Percentiles rank a stretch among this genome's conserved stretches.
These are phyloP conservation scores for Piezodorus guildinii DNA, from an alignment of 1,140 invertebrate species.

Conservation along the genomic window DNA sequence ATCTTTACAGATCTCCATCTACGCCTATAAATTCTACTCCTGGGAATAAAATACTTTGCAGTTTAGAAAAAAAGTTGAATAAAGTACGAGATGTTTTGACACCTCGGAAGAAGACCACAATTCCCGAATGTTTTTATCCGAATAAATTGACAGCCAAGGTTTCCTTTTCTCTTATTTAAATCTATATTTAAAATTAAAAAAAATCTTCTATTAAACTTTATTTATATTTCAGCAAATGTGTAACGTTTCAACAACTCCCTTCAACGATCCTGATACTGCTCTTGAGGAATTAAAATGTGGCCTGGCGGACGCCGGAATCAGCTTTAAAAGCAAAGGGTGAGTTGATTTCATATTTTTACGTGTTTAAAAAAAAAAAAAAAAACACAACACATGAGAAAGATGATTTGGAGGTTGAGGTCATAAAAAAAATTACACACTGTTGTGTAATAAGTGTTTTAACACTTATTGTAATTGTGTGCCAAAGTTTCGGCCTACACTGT, in stretches of 20 bases:
- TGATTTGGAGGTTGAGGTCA: too few species aligned
- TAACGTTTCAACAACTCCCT: slow-evolving; percentile 60
- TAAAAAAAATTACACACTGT: too few species aligned
- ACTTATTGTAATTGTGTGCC: too few species aligned
- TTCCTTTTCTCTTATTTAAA: slow-evolving; percentile 22
- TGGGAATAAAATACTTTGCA: slow-evolving; percentile 44
- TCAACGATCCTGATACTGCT: slow-evolving; percentile 51
- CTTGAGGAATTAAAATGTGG: slow-evolving; percentile 47
- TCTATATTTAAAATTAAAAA: not conserved
- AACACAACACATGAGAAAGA: too few species aligned
- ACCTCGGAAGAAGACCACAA: slow-evolving; percentile 34
- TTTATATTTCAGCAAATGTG: slow-evolving; percentile 47
- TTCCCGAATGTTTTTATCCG: slow-evolving; percentile 9
- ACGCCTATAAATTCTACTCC: slow-evolving; percentile 20
- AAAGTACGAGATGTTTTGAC: slow-evolving; percentile 56
- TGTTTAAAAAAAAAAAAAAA: too few species aligned
- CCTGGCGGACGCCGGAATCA: slow-evolving; percentile 52
- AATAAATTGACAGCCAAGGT: slow-evolving; percentile 40
- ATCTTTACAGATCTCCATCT: slow-evolving; percentile 9
- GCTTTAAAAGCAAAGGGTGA: slow-evolving; percentile 60
- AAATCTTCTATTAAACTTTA: not conserved
- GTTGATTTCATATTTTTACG: too few species aligned
- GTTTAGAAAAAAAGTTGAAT: slow-evolving; percentile 56
- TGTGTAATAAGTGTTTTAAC: too few species aligned
- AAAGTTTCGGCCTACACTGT: too few species aligned